Base-by-base conservation (phyloP, 2,888 invertebrate species). In the Halocaridina rubra region DNA sequence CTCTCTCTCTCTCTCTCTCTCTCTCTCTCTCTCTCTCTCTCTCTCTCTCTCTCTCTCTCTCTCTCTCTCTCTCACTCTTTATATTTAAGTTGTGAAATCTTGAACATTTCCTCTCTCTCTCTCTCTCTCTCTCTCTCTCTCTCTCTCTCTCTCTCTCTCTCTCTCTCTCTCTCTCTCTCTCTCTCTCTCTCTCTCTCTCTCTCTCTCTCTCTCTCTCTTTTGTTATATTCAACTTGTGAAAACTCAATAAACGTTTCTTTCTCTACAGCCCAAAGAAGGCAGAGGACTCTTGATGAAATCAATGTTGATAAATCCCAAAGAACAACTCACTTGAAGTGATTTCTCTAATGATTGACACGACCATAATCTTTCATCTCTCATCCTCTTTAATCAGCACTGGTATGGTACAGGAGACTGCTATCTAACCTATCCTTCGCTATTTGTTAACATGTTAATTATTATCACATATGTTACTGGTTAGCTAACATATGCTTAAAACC, bases 271-370 rank as follows among this genome's bases (percentile, higher is more conserved):
- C 19, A 81, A 74, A 22, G 81, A 81, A 46, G 81, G 81, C 7
- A 61, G 81, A 46, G 81, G 81, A 2, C 33, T 81, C n/a, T 32
- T 81, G 67, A 53, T 64, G 64, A 33, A 75, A 53, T 75, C 81
- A 13, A 61, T 81, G 59, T 74, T 59, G 27, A 72, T 75, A 10
- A 61, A 74, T 27, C 67, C 74, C 46, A 81, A 81, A 53, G 81
- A 81, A 39, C 67, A 33, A 10, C 29, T 81, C 19, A 81, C 81
- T 27, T 81, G 81, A 81, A 61, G n/a, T n/a, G n/a, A n/a, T n/a
- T n/a, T n/a, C n/a, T n/a, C n/a, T n/a, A n/a, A n/a, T n/a, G n/a
- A n/a, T n/a, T n/a, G n/a, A n/a, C n/a, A n/a, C n/a, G n/a, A n/a
- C n/a, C n/a, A n/a, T n/a, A n/a, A n/a, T n/a, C n/a, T n/a, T n/a